These are phyloP conservation scores for Macrophya annulata DNA, from an alignment of 2,888 invertebrate genomes.

Conservation along the genomic window DNA sequence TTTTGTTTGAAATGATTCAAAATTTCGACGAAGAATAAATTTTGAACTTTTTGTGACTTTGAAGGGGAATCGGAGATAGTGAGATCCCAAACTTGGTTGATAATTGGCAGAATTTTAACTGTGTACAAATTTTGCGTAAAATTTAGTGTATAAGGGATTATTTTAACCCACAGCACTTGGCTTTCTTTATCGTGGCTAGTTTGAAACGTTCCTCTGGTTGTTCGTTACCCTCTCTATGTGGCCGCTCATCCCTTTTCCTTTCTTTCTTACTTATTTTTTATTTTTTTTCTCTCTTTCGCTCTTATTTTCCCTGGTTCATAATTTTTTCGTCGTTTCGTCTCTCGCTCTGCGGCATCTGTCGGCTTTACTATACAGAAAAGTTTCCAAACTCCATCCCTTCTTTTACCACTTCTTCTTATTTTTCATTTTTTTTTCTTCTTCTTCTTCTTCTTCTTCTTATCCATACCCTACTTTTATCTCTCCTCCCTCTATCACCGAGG, in stretches of 20 bases:
- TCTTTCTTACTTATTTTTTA: background rate
- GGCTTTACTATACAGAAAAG: conserved; percentile 2
- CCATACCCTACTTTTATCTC: conserved; percentile 34
- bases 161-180: conserved; percentile 22
- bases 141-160: conserved; percentile 4
- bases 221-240: background rate
- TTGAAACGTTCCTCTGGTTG: conserved; percentile 22
- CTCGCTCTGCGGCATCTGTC: conserved; percentile 40
- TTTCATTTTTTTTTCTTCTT: conserved; percentile 17
- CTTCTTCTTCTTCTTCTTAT: conserved; percentile 1
- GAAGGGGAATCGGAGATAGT: too few species aligned
- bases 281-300: background rate
- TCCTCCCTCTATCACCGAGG: conserved; percentile 34
- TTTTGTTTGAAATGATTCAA: too few species aligned
- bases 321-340: conserved; percentile 50
- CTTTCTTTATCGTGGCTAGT: conserved; percentile 37
- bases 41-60: too few species aligned
- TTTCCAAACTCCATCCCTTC: conserved; percentile 46
- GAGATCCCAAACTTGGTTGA: background rate
- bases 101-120: background rate
- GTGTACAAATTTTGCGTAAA: conserved; percentile 6
- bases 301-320: background rate
- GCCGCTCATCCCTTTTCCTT: background rate
- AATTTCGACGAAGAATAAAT: too few species aligned
- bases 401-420: background rate